Evolutionary conservation across 2,113 vertebrate species (phyloP).

Genomic region (Cynopterus brachyotis): DNA sequence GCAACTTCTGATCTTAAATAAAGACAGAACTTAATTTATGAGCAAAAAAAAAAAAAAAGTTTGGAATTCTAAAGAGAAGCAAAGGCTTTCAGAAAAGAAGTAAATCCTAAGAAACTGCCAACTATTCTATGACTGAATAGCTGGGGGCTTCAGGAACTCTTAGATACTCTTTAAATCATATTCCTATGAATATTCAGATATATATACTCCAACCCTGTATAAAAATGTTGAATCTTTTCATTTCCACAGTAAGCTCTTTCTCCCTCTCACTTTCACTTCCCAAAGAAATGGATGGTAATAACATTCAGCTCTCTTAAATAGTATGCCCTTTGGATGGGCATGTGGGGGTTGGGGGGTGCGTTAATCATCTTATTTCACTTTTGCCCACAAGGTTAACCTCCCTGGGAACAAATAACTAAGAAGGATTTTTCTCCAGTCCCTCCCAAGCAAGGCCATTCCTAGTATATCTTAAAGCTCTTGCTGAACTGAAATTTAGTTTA

Average conservation of each 20-base stretch:
- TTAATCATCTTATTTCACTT: not conserved
- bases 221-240: slow-evolving; percentile 16
- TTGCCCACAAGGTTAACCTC: not conserved
- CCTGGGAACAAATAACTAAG: not conserved
- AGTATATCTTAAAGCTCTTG: not conserved
- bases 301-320: not conserved
- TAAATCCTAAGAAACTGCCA: not conserved
- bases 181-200: not conserved
- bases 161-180: not conserved
- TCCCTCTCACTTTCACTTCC: not conserved
- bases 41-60: not conserved
- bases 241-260: not conserved
- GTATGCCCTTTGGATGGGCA: not conserved
- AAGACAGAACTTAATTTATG: not conserved
- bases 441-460: not conserved
- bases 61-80: not conserved
- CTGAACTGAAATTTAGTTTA: slow-evolving; percentile 55
- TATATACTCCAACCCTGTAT: not conserved
- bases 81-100: not conserved
- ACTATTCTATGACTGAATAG: not conserved
- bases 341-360: too few relatives aligned
- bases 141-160: not conserved
- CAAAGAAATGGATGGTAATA: not conserved
- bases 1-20: not conserved
- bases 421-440: not conserved